phyloP scores from a whole-genome alignment of 2,888 invertebrate genomes.

The Alentia gelatinosa region DNA sequence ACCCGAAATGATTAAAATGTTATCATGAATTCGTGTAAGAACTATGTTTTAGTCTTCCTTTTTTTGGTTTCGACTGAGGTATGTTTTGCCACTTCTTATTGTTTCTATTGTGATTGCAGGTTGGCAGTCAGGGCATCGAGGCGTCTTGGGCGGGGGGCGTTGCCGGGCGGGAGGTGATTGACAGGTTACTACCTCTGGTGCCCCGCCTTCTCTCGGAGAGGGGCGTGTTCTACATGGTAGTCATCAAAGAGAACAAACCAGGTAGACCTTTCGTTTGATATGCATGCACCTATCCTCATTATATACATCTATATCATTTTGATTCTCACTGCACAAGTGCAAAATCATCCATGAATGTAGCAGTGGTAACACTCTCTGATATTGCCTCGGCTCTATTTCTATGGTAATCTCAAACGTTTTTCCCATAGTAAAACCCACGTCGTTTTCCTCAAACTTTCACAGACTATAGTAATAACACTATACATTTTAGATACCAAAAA shows the following conservation, averaged over 20 bases:
- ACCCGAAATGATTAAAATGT: background rate
- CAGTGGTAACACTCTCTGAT: too few species aligned
- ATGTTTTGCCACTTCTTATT: too few species aligned
- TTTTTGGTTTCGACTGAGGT: background rate
- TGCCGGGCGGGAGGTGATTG: conserved; percentile 85
- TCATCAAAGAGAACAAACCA: conserved; percentile 89
- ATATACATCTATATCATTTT: background rate
- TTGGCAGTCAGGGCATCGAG: conserved; percentile 76
- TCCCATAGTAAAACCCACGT: too few species aligned
- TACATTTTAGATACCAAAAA: too few species aligned
- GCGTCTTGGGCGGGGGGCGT: conserved; percentile 83
- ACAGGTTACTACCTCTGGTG: conserved; percentile 86
- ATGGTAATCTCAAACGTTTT: too few species aligned
- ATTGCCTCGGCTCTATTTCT: too few species aligned
- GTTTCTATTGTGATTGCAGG: conserved; percentile 61
- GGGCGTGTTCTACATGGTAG: conserved; percentile 93
- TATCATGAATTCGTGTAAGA: background rate
- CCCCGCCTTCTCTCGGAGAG: conserved; percentile 86
- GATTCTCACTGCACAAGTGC: background rate
- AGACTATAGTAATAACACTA: background rate
- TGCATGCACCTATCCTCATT: background rate
- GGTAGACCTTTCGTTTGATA: conserved; percentile 56
- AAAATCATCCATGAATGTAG: too few species aligned
- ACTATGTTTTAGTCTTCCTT: background rate
- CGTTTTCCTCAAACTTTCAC: too few species aligned